Evolutionary conservation across 2,888 invertebrate genomes (phyloP).

Genomic region (Sericinus montela): DNA sequence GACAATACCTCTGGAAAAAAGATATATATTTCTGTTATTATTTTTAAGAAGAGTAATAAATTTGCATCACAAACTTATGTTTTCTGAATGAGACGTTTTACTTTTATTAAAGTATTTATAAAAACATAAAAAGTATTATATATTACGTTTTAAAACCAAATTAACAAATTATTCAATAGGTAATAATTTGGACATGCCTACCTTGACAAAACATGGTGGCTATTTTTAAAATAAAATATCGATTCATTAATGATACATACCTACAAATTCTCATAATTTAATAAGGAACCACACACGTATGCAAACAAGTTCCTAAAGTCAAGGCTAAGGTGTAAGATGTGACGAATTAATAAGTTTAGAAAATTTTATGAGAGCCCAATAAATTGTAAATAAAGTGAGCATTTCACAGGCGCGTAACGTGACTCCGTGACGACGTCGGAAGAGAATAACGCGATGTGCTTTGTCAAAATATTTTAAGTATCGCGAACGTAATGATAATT

Average conservation of each 20-base stretch:
- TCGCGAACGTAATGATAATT: conserved; percentile 52
- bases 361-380: conserved; percentile 10
- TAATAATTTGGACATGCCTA: background rate
- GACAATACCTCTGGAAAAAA: too few species aligned
- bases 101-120: too few species aligned
- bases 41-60: too few species aligned
- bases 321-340: conserved; percentile 3
- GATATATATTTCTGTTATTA: too few species aligned
- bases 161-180: background rate
- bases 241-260: too few species aligned
- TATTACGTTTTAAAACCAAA: background rate
- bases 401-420: background rate
- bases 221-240: background rate
- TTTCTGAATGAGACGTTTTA: too few species aligned
- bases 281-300: background rate
- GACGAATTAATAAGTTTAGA: conserved; percentile 9
- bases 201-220: background rate
- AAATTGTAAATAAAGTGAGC: conserved; percentile 3
- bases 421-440: conserved; percentile 9
- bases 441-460: conserved; percentile 20
- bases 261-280: background rate
- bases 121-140: too few species aligned
- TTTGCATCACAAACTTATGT: too few species aligned
- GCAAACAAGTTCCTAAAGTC: conserved; percentile 1
- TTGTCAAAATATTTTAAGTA: conserved; percentile 42